Base-by-base conservation (phyloP, 2,888 invertebrate species). In the Myopa testacea region DNA sequence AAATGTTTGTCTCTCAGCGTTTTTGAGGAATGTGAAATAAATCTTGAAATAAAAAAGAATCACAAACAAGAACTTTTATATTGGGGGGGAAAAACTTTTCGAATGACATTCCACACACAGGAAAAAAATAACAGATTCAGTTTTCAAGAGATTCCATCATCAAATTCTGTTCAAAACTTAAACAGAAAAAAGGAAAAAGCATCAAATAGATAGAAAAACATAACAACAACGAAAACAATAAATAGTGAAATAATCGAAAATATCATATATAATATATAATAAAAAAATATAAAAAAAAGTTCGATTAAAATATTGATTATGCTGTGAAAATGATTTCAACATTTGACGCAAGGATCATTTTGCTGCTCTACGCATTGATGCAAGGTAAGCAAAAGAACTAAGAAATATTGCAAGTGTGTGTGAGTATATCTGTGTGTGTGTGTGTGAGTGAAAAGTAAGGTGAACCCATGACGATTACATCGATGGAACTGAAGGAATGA, bases 241-340 rank as follows among this genome's bases (percentile, higher is more conserved):
- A 40, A 40, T 40, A 6, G 40, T 40, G 40, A 40, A 4, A 40
- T 40, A 40, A 34, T n/a, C n/a, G n/a, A n/a, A n/a, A n/a, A n/a
- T n/a, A n/a, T n/a, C n/a, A n/a, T n/a, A n/a, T n/a, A n/a, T n/a
- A n/a, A n/a, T n/a, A n/a, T n/a, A n/a, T n/a, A n/a, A n/a, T 14
- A 40, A 60, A 63, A 62, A n/a, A 19, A 73, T 40, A 14, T 62
- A 38, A 40, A 72, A 34, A 55, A 62, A 55, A 55, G 52, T 70
- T 55, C n/a, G 4, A 34, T 76, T 77, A 79, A 81, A 79, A 82
- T 81, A 81, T 80, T 83, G 86, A 88, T 88, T 87, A 88, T 88
- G 87, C 85, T 85, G 83, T 84, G 85, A 88, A 87, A 85, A 88
- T 88, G 88, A 87, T 86, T 86, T 85, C 86, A 83, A 83, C 85